Conservation (phyloP, 2,797 vertebrate species). For the Esox masquinongy region DNA sequence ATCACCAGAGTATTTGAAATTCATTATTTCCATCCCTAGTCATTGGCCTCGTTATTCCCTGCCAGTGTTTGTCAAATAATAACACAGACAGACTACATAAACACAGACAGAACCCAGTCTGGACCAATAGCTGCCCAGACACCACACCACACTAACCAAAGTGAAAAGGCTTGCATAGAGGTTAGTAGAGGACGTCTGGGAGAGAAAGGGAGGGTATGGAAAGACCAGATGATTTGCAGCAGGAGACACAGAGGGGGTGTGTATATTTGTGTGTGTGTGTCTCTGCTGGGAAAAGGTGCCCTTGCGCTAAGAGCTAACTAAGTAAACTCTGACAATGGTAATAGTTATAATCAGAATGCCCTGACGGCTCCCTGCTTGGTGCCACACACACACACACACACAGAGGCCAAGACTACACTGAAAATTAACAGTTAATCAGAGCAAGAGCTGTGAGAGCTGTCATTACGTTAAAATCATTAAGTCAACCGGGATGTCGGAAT, state of each 20-base stretch:
- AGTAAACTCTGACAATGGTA: not conserved
- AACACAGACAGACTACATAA: not conserved
- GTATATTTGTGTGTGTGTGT: not conserved
- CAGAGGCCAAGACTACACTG: not conserved
- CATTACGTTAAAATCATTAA: not conserved
- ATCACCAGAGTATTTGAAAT: too few relatives aligned
- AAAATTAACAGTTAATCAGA: not conserved
- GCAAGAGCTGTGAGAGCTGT: not conserved
- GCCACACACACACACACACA: conserved; percentile 1
- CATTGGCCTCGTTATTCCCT: not conserved
- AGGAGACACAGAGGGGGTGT: not conserved
- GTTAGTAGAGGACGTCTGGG: too few relatives aligned
- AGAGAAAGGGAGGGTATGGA: not conserved
- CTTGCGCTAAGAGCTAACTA: not conserved
- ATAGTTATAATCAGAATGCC: not conserved
- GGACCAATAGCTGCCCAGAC: not conserved
- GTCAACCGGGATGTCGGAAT: not conserved
- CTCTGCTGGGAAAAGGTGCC: not conserved
- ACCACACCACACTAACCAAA: not conserved
- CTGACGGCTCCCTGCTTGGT: not conserved
- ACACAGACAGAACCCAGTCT: not conserved
- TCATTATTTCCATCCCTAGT: too few relatives aligned
- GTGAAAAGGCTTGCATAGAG: too few relatives aligned
- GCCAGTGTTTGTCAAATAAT: not conserved
- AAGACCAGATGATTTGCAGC: not conserved